phyloP scores from a whole-genome alignment of 2,888 invertebrate genomes.

The Sycophila texana region DNA sequence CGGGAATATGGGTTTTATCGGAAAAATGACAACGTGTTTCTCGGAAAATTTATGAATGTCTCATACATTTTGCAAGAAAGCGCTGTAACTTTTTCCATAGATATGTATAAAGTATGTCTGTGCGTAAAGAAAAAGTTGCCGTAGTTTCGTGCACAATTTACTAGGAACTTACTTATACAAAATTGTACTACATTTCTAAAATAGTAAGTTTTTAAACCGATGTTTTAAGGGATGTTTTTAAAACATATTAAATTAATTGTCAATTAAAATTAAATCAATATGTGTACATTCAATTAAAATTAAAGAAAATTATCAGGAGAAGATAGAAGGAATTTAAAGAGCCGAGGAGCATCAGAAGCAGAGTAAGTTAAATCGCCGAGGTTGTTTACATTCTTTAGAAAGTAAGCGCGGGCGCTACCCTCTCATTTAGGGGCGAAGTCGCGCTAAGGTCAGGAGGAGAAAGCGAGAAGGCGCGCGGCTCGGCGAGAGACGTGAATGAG shows the following conservation, averaged over 20 bases:
- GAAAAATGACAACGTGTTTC: too few relatives aligned
- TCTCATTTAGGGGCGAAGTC: conserved; percentile 66
- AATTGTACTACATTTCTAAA: too few relatives aligned
- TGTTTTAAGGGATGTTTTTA: too few relatives aligned
- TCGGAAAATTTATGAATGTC: too few relatives aligned
- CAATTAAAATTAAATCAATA: background rate
- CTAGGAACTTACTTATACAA: too few relatives aligned
- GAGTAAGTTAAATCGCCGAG: conserved; percentile 50
- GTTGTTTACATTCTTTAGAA: conserved; percentile 58
- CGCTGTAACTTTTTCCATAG: too few relatives aligned
- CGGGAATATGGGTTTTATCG: too few relatives aligned
- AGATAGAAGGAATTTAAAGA: conserved; percentile 39
- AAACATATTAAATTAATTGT: too few relatives aligned
- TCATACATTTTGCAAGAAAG: background rate
- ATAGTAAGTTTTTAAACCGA: too few relatives aligned
- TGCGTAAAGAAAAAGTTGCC: too few relatives aligned
- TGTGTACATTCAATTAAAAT: background rate
- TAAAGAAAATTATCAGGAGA: background rate
- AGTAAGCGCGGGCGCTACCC: conserved; percentile 51
- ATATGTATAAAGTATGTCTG: too few relatives aligned
- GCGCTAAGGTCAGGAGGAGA: conserved; percentile 59
- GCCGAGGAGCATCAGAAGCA: conserved; percentile 1
- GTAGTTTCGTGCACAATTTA: too few relatives aligned
- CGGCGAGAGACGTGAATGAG: conserved; percentile 64
- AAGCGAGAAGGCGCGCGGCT: conserved; percentile 46